Evolutionary conservation across 1,140 invertebrate species (phyloP).

Genomic region (Anthonomus grandis): DNA sequence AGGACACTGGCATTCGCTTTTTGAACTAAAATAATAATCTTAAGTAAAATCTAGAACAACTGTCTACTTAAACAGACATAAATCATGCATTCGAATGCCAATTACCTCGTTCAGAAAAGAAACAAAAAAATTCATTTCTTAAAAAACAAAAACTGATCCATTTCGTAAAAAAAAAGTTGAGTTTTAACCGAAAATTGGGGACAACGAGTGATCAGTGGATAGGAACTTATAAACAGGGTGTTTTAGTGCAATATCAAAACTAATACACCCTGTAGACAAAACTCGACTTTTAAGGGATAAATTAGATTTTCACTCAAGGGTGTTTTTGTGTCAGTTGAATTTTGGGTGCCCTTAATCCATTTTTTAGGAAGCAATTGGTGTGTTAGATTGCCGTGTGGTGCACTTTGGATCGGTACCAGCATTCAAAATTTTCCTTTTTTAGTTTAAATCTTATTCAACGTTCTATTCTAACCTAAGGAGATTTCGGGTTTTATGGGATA

Average conservation of each 20-base stretch:
- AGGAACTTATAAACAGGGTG: no score
- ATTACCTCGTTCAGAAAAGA: slow-evolving; percentile 18
- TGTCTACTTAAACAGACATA: slow-evolving; percentile 15
- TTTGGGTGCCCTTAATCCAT: slow-evolving; percentile 12
- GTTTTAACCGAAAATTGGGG: no score
- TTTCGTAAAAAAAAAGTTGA: slow-evolving; percentile 18
- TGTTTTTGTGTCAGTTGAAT: no score
- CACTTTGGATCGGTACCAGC: slow-evolving; percentile 6
- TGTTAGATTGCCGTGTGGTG: slow-evolving; percentile 15
- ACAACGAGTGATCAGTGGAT: no score
- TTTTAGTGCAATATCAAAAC: no score
- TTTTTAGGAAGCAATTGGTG: slow-evolving; percentile 15
- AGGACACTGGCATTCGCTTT: slow-evolving; percentile 27
- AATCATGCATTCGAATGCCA: slow-evolving; percentile 26
- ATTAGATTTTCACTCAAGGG: no score
- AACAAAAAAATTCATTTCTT: slow-evolving; percentile 3
- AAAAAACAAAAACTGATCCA: slow-evolving; percentile 17
- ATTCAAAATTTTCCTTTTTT: no score
- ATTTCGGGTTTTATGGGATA: no score
- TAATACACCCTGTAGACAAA: no score
- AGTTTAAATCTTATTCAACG: no score
- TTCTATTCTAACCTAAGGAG: no score
- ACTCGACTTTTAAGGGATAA: no score
- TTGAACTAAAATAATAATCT: slow-evolving; percentile 6
- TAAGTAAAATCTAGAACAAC: neutral